Evolutionary conservation across 2,888 invertebrate species (phyloP).

Genomic region (Gisinianus flammeolus): DNA sequence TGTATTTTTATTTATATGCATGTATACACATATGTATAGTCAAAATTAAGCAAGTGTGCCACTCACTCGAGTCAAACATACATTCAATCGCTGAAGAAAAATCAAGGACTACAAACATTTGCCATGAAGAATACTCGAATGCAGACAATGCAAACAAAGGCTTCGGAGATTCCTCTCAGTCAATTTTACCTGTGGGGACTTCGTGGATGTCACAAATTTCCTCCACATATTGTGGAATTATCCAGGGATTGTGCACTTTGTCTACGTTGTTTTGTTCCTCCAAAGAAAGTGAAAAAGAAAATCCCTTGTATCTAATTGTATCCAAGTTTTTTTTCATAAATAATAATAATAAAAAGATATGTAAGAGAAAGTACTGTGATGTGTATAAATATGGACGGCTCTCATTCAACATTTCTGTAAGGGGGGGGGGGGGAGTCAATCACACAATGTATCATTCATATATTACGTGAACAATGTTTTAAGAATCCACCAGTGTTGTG

Average conservation of each 20-base stretch:
- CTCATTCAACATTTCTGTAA: too few relatives aligned
- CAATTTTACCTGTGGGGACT: conserved; percentile 53
- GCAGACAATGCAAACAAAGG: conserved; percentile 47
- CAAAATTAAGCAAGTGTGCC: conserved; percentile 51
- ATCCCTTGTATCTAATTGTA: neutral
- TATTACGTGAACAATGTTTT: too few relatives aligned
- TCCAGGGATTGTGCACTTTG: conserved; percentile 44
- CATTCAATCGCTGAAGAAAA: conserved; percentile 44
- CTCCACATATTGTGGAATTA: conserved; percentile 56
- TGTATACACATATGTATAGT: conserved; percentile 42
- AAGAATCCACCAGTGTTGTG: too few relatives aligned
- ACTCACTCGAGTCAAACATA: conserved; percentile 56
- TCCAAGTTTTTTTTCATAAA: neutral
- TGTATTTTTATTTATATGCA: neutral
- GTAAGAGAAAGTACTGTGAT: too few relatives aligned
- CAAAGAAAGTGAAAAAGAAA: conserved; percentile 13
- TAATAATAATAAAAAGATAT: too few relatives aligned
- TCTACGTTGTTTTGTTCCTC: conserved; percentile 40
- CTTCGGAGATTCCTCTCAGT: conserved; percentile 45
- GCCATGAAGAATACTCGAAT: conserved; percentile 38
- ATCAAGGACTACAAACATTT: conserved; percentile 45
- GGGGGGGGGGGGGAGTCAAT: too few relatives aligned
- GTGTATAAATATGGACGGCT: too few relatives aligned
- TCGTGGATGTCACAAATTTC: conserved; percentile 50
- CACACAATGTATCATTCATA: too few relatives aligned